A percentile compares a stretch with the other conserved stretches of the same genome.
phyloP scores from a whole-genome alignment of 2,888 invertebrate genomes.

The Himalopsyche japonica region DNA sequence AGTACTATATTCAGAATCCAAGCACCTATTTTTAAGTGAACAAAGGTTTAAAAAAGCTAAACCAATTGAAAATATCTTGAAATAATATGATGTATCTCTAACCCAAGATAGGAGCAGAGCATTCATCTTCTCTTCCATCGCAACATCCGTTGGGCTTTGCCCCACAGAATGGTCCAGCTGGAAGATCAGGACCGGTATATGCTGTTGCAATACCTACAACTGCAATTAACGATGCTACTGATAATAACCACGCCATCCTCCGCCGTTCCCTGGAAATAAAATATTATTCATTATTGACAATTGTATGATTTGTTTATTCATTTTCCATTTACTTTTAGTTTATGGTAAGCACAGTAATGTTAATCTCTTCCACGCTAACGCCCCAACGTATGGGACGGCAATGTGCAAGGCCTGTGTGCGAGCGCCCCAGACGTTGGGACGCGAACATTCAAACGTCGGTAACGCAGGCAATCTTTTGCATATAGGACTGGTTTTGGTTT shows the following conservation, averaged over 20 bases:
- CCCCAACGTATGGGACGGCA: too few relatives aligned
- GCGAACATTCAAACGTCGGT: too few relatives aligned
- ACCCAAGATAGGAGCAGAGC: conserved; percentile 79
- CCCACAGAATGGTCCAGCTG: conserved; percentile 64
- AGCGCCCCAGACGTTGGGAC: too few relatives aligned
- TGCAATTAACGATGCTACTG: not conserved
- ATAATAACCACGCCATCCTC: not conserved
- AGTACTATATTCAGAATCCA: too few relatives aligned
- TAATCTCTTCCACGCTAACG: too few relatives aligned
- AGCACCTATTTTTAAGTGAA: not conserved
- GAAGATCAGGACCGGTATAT: conserved; percentile 52
- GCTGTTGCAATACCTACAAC: not conserved
- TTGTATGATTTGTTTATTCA: too few relatives aligned
- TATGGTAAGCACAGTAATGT: too few relatives aligned
- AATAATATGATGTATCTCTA: conserved; percentile 38
- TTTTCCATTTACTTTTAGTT: too few relatives aligned
- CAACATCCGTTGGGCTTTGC: conserved; percentile 66
- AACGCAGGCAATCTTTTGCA: too few relatives aligned
- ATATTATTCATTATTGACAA: not conserved
- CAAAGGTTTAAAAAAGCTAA: not conserved
- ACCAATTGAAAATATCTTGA: not conserved
- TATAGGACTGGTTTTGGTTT: too few relatives aligned
- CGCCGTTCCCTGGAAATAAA: conserved; percentile 11
- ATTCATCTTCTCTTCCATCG: conserved; percentile 73
- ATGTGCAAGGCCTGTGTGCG: too few relatives aligned